Evolutionary conservation across 2,797 vertebrate genomes (phyloP).

Genomic region (Kryptopterus vitreolus): DNA sequence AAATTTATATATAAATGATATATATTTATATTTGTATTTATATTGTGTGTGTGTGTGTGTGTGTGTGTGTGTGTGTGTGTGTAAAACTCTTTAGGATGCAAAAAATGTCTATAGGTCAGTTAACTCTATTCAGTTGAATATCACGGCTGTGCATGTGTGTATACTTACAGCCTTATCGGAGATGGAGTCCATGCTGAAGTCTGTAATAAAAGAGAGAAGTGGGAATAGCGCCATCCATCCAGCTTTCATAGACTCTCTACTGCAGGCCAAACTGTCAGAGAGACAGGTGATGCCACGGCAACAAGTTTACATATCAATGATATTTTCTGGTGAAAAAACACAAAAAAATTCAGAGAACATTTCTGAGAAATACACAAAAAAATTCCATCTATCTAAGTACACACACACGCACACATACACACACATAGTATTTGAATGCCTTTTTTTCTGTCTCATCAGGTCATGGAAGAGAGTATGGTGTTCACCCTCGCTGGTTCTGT

Average conservation of each 20-base stretch:
- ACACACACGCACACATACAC: too few species aligned
- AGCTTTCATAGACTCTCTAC: slow-evolving; percentile 84
- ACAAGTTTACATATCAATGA: background rate
- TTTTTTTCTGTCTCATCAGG: slow-evolving; percentile 64
- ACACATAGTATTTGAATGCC: background rate
- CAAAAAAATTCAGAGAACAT: background rate
- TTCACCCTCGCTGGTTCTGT: slow-evolving; percentile 90
- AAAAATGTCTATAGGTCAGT: background rate
- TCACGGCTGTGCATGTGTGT: background rate
- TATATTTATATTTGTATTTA: too few species aligned
- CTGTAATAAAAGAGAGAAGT: slow-evolving; percentile 82
- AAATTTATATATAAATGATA: too few species aligned
- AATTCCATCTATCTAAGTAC: too few species aligned
- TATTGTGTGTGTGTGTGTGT: too few species aligned
- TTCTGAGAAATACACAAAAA: background rate
- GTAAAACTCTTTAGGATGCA: too few species aligned
- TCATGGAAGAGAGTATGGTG: slow-evolving; percentile 96
- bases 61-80: too few species aligned
- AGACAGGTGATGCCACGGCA: slow-evolving; percentile 79
- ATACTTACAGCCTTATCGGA: slow-evolving; percentile 80
- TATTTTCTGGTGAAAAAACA: background rate
- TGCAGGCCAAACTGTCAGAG: slow-evolving; percentile 85
- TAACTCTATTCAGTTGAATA: background rate
- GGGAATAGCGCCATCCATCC: slow-evolving; percentile 70
- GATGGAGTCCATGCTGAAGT: slow-evolving; percentile 86